These are phyloP conservation scores for Ochropleura plecta DNA, from an alignment of 2,888 invertebrate genomes.

Conservation along the genomic window DNA sequence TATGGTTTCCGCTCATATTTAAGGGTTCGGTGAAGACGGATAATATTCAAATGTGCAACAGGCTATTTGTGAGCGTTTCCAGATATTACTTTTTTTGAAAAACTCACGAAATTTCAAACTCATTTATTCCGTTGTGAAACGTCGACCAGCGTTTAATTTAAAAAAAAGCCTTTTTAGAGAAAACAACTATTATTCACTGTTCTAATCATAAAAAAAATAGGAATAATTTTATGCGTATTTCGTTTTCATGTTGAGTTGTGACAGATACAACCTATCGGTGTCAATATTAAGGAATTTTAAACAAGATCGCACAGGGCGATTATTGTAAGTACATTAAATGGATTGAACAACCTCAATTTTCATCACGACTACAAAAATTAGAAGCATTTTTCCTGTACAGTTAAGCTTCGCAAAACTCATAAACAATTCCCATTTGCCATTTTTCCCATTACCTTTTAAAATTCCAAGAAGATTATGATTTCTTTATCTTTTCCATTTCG, in stretches of 20 bases:
- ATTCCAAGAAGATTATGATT: slow-evolving; percentile 24
- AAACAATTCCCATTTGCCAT: slow-evolving; percentile 6
- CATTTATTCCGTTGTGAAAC: too few relatives aligned
- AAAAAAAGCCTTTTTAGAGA: background rate
- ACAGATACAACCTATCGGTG: background rate
- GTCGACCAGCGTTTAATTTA: background rate
- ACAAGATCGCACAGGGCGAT: background rate
- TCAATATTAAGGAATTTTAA: background rate
- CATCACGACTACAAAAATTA: background rate
- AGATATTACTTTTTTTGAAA: background rate
- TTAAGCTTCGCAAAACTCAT: slow-evolving; percentile 2
- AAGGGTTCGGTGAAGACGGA: background rate
- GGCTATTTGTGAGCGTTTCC: background rate
- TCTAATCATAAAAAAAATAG: too few relatives aligned
- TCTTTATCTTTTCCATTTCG: slow-evolving; percentile 30
- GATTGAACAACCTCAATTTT: background rate
- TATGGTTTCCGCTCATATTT: background rate
- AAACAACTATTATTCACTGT: too few relatives aligned
- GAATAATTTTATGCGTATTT: background rate
- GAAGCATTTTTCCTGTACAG: background rate
- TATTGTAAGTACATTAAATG: background rate
- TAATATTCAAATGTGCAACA: background rate
- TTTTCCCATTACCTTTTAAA: slow-evolving; percentile 26
- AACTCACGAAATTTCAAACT: too few relatives aligned
- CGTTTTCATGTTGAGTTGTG: background rate